Evolutionary conservation across 2,888 invertebrate genomes (phyloP).

Genomic region (Pristionchus japonicus): DNA sequence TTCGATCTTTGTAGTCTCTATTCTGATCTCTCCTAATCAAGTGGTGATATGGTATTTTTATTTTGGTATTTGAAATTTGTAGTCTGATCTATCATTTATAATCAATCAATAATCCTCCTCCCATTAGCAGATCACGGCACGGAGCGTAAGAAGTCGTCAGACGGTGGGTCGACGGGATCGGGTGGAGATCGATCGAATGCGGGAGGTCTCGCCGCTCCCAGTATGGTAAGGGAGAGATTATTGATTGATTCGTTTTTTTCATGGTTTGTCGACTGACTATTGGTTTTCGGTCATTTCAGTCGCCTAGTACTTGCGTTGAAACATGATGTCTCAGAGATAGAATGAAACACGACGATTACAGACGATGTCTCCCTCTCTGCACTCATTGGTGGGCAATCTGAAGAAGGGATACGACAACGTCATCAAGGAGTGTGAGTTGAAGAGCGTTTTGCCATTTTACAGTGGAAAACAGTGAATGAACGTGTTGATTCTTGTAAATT

Average conservation of each 20-base stretch:
- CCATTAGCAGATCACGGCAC: not conserved
- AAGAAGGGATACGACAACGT: conserved; percentile 67
- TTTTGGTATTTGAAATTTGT: not conserved
- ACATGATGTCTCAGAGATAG: too few species aligned
- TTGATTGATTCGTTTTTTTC: conserved; percentile 18
- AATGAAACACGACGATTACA: too few species aligned
- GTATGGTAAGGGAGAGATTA: not conserved
- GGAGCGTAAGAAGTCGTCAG: conserved; percentile 35
- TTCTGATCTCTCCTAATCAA: not conserved
- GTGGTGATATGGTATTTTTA: too few species aligned
- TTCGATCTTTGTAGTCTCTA: not conserved
- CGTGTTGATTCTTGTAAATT: not conserved
- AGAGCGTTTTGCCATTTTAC: not conserved
- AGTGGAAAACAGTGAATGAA: not conserved
- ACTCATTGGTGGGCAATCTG: conserved; percentile 68
- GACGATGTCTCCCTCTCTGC: conserved; percentile 64
- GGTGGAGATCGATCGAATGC: conserved; percentile 1
- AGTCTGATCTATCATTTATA: not conserved
- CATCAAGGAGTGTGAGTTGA: conserved; percentile 51
- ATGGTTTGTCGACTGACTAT: not conserved
- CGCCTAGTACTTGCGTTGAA: too few species aligned
- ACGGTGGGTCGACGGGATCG: conserved; percentile 19
- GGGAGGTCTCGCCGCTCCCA: not conserved
- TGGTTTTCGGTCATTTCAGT: not conserved
- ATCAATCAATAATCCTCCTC: not conserved